Conservation (phyloP, 2,888 invertebrate species). For the Biston stratarius region DNA sequence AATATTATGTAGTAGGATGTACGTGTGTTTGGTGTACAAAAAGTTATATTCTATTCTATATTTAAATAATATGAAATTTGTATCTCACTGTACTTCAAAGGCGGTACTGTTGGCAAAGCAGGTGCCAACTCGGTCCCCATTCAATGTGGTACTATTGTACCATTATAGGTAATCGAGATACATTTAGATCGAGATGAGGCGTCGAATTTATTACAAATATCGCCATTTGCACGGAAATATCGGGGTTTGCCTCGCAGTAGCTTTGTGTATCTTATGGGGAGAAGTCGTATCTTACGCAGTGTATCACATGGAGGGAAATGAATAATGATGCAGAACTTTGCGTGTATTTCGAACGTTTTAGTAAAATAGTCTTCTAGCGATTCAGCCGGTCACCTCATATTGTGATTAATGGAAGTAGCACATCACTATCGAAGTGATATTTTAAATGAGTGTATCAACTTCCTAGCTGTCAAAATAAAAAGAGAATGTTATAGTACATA, state of each 20-base stretch:
- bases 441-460: no score
- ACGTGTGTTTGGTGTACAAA: no score
- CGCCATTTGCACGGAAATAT: conserved; percentile 50
- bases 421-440: no score
- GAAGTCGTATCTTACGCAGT: no score
- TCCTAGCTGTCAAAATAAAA: no score
- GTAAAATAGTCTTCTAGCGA: not conserved
- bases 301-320: conserved; percentile 10
- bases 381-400: not conserved
- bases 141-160: conserved; percentile 72
- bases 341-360: not conserved
- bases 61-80: conserved; percentile 28
- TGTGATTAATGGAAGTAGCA: no score
- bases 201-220: conserved; percentile 70
- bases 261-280: conserved; percentile 14
- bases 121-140: conserved; percentile 68
- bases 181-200: conserved; percentile 69
- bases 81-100: conserved; percentile 53
- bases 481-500: no score
- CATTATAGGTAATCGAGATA: conserved; percentile 76
- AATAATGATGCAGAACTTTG: conserved; percentile 15
- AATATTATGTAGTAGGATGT: no score
- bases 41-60: no score
- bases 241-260: conserved; percentile 31
- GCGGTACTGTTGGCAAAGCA: conserved; percentile 65